Evolutionary conservation across 2,113 vertebrate species (phyloP).

Genomic region (Dicerorhinus sumatrensis): DNA sequence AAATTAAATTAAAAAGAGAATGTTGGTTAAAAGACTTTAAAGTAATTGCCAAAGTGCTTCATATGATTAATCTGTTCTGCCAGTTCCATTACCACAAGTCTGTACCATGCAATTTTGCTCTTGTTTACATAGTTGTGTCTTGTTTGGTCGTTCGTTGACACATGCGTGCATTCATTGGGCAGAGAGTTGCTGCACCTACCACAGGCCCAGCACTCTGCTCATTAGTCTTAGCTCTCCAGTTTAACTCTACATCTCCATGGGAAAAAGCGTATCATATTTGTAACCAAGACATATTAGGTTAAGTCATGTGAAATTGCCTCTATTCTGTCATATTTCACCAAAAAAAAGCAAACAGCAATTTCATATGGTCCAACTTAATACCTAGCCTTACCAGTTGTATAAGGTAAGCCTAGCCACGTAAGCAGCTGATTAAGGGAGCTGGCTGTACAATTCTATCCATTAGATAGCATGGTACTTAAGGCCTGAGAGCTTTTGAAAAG

Average conservation of each 20-base stretch:
- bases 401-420: neutral
- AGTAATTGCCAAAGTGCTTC: constrained; percentile 58
- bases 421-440: neutral
- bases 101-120: neutral
- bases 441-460: neutral
- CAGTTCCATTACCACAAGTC: neutral
- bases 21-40: constrained; percentile 57
- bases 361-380: neutral
- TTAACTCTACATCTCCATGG: neutral
- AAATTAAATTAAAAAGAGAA: constrained; percentile 75
- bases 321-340: neutral
- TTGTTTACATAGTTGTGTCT: neutral
- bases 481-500: neutral
- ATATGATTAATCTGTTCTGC: constrained; percentile 47
- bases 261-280: neutral
- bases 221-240: neutral
- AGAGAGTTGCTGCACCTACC: neutral
- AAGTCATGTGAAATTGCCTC: neutral
- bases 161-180: neutral
- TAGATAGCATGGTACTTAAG: neutral
- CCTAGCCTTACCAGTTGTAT: neutral
- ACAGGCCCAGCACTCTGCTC: neutral
- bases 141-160: neutral
- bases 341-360: neutral
- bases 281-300: constrained; percentile 4